Evolutionary conservation across 2,113 vertebrate genomes (phyloP).

Genomic region (Orycteropus afer): DNA sequence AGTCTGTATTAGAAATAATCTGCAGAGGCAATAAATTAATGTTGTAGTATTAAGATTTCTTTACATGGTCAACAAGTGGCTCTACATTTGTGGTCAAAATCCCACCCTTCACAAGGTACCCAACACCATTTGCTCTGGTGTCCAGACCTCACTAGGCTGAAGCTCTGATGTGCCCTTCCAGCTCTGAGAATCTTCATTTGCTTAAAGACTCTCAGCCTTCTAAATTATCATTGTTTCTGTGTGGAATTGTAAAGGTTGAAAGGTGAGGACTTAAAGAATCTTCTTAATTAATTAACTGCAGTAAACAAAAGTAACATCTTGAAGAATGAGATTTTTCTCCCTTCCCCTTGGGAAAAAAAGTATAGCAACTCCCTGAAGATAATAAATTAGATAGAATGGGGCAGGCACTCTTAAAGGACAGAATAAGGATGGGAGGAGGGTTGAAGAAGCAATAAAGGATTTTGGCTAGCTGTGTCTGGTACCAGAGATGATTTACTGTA

Average conservation of each 20-base stretch:
- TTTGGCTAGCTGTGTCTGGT: neutral
- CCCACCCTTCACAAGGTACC: constrained; percentile 26
- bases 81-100: constrained; percentile 37
- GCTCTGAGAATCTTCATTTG: constrained; percentile 61
- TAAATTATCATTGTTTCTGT: constrained; percentile 76
- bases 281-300: constrained; percentile 82
- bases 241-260: constrained; percentile 77
- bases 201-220: constrained; percentile 69
- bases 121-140: constrained; percentile 46
- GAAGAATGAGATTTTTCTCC: constrained; percentile 32
- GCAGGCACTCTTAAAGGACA: neutral
- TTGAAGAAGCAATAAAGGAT: neutral
- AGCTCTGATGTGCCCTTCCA: constrained; percentile 1
- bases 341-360: constrained; percentile 46
- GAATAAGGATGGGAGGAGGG: neutral
- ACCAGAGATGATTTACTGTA: neutral
- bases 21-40: constrained; percentile 79
- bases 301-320: constrained; percentile 80
- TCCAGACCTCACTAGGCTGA: neutral
- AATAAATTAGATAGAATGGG: constrained; percentile 66
- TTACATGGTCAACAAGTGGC: constrained; percentile 71
- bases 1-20: constrained; percentile 82
- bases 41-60: constrained; percentile 72
- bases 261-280: constrained; percentile 76
- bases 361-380: constrained; percentile 72